phyloP scores from a whole-genome alignment of 2,797 vertebrate genomes.

The Fratercula arctica region DNA sequence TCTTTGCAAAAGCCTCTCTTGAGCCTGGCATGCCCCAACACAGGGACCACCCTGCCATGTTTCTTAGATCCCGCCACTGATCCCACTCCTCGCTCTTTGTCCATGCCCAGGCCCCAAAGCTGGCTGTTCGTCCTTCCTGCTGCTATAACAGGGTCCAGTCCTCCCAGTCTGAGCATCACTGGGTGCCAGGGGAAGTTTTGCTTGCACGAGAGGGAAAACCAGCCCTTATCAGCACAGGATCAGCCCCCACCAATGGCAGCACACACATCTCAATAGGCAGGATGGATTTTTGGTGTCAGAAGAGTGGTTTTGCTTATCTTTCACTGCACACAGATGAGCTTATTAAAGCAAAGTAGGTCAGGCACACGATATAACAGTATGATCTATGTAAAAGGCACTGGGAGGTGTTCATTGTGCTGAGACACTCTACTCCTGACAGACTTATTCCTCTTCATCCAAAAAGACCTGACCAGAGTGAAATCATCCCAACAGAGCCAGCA shows the following conservation, averaged over 20 bases:
- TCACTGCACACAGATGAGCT: slow-evolving; percentile 34
- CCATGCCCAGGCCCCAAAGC: neutral
- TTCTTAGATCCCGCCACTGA: neutral
- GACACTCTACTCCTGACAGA: neutral
- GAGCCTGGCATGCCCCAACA: neutral
- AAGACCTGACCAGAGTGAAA: neutral
- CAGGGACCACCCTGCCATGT: neutral
- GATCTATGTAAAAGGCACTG: slow-evolving; percentile 15
- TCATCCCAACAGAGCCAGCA: neutral
- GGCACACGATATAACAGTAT: neutral
- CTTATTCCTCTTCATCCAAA: neutral
- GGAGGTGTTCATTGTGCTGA: slow-evolving; percentile 18
- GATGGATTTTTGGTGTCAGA: neutral
- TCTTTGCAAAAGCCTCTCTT: neutral
- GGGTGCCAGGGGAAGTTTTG: neutral
- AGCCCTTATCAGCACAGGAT: neutral
- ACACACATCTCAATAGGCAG: neutral
- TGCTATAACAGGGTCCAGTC: rapidly evolving
- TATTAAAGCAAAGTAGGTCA: slow-evolving; percentile 56
- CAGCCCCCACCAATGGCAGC: neutral
- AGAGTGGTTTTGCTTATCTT: slow-evolving; percentile 46
- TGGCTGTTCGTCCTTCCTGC: neutral
- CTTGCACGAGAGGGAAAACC: neutral
- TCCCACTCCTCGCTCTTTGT: neutral
- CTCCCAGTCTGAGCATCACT: neutral